A percentile compares a stretch with the other conserved stretches of the same genome.
These are phyloP conservation scores for Elephas maximus DNA, from an alignment of 2,113 vertebrate species.

Conservation along the genomic window DNA sequence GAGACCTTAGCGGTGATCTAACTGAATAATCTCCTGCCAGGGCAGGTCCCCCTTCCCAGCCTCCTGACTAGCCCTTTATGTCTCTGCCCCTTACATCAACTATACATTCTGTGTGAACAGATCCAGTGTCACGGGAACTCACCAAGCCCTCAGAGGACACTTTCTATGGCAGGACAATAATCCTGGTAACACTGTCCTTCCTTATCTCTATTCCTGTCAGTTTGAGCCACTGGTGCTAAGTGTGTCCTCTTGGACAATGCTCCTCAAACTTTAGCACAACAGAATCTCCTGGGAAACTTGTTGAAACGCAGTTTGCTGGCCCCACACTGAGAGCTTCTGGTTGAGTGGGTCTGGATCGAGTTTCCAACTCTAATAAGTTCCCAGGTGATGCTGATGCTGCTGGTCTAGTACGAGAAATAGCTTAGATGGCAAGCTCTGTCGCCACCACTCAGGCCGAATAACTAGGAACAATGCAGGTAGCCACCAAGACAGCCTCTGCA, in stretches of 20 bases:
- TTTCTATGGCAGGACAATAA: background rate
- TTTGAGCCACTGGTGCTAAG: background rate
- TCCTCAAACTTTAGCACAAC: background rate
- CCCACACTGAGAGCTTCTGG: background rate
- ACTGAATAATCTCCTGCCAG: accelerated
- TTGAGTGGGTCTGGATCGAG: background rate
- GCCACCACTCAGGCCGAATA: background rate
- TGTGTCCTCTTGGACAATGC: background rate
- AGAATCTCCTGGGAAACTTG: background rate
- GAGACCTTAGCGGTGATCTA: background rate
- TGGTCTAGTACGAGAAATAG: background rate
- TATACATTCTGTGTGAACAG: background rate
- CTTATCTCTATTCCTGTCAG: background rate
- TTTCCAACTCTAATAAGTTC: background rate
- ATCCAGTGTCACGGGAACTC: background rate
- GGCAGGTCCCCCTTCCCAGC: background rate
- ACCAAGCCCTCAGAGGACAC: background rate
- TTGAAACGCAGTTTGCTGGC: background rate
- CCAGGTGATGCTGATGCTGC: too few relatives aligned
- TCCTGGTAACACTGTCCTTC: background rate
- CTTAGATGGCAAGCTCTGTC: background rate
- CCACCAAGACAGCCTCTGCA: background rate
- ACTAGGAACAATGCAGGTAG: background rate
- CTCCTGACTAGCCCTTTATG: background rate
- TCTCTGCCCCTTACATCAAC: too few relatives aligned